Evolutionary conservation across 2,888 invertebrate species (phyloP).

Genomic region (Chouioia cunea): DNA sequence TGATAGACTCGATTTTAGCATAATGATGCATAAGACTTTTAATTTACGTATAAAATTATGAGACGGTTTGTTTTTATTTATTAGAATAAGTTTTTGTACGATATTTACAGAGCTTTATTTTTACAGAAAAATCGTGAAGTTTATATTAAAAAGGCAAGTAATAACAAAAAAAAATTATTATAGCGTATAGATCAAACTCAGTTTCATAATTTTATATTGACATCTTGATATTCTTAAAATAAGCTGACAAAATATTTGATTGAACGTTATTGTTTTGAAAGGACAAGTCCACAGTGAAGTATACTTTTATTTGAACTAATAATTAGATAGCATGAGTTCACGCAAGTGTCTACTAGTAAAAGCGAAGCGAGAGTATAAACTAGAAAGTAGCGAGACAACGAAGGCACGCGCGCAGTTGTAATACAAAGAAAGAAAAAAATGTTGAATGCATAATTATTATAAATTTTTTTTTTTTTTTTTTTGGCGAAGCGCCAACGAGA

Average conservation of each 20-base stretch:
- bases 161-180: slow-evolving; percentile 8
- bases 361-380: slow-evolving; percentile 26
- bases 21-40: slow-evolving; percentile 23
- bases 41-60: slow-evolving; percentile 11
- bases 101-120: slow-evolving; percentile 35
- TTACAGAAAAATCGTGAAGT: slow-evolving; percentile 17
- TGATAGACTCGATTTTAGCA: slow-evolving; percentile 18
- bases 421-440: slow-evolving; percentile 26
- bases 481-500: slow-evolving; percentile 40
- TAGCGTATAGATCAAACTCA: neutral
- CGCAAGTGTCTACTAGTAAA: slow-evolving; percentile 14
- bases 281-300: neutral
- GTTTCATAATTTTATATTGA: slow-evolving; percentile 25
- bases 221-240: slow-evolving; percentile 13
- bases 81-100: slow-evolving; percentile 8
- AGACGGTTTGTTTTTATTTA: slow-evolving; percentile 29
- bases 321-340: slow-evolving; percentile 37
- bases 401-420: slow-evolving; percentile 12
- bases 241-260: slow-evolving; percentile 19
- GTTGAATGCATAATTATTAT: slow-evolving; percentile 33
- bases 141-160: slow-evolving; percentile 7
- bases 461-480: too few species aligned
- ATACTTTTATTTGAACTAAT: slow-evolving; percentile 9
- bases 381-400: slow-evolving; percentile 10
- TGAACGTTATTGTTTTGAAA: slow-evolving; percentile 11